phyloP scores from a whole-genome alignment of 2,797 vertebrate species.

The Falco berigora region DNA sequence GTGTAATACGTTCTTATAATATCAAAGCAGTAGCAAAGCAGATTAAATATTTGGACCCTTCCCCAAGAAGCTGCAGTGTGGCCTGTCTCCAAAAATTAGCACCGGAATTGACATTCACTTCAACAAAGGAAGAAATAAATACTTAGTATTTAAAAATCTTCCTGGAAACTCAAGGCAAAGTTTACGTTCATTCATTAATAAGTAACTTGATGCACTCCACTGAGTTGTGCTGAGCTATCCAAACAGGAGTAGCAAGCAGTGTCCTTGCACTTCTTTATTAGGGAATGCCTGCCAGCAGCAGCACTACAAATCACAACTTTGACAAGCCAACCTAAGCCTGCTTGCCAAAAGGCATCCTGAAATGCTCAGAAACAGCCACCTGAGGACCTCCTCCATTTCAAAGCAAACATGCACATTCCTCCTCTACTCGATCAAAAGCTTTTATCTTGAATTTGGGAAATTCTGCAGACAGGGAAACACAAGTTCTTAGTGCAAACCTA shows the following conservation, averaged over 20 bases:
- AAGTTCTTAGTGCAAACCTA: background rate
- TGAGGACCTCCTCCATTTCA: background rate
- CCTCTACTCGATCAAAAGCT: background rate
- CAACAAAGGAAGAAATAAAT: background rate
- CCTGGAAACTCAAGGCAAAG: background rate
- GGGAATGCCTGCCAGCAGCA: conserved; percentile 36
- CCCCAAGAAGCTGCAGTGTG: background rate
- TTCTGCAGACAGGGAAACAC: background rate
- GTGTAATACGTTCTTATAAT: background rate
- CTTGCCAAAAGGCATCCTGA: background rate
- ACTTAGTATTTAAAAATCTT: background rate
- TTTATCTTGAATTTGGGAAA: background rate
- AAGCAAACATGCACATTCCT: background rate
- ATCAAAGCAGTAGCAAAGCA: background rate
- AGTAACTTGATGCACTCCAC: background rate
- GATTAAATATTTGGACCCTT: background rate
- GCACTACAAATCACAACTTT: background rate
- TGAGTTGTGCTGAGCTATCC: background rate
- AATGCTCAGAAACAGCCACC: background rate
- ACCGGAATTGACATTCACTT: background rate
- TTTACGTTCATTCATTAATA: background rate
- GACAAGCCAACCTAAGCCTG: background rate
- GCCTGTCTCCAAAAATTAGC: background rate
- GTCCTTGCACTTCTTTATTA: background rate
- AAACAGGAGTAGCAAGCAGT: background rate